Percentiles rank a stretch among this genome's conserved stretches.
These are phyloP conservation scores for Mesocricetus auratus DNA, from an alignment of 2,113 vertebrate genomes.

Conservation along the genomic window DNA sequence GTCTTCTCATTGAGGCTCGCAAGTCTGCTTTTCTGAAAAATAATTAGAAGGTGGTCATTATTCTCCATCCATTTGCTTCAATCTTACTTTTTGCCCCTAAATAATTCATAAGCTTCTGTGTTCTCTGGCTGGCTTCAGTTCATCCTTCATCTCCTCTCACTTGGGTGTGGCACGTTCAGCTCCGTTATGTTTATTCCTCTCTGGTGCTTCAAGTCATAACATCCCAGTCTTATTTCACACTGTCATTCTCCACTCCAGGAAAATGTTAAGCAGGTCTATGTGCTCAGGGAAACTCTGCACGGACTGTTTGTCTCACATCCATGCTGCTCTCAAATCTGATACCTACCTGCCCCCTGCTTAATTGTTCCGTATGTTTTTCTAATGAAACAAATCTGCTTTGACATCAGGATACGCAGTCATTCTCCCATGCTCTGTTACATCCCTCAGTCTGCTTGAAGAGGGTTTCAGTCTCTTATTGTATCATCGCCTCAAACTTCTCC, in stretches of 20 bases:
- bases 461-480: background rate
- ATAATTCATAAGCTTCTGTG: background rate
- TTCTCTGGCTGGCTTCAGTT: background rate
- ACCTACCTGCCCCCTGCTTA: background rate
- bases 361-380: background rate
- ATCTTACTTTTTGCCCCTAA: background rate
- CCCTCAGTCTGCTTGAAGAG: background rate
- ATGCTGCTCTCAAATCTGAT: background rate
- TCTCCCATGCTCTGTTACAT: background rate
- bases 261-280: background rate
- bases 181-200: background rate
- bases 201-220: background rate
- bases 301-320: background rate
- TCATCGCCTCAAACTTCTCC: background rate
- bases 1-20: background rate
- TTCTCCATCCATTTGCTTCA: background rate
- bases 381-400: background rate
- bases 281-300: background rate
- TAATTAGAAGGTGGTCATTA: background rate
- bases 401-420: background rate
- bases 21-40: conserved; percentile 9
- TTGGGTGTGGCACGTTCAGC: background rate
- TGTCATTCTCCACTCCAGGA: background rate
- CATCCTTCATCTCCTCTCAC: background rate
- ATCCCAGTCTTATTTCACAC: background rate